Conservation (phyloP, 2,797 vertebrate species). For the Sebastes alutus region DNA sequence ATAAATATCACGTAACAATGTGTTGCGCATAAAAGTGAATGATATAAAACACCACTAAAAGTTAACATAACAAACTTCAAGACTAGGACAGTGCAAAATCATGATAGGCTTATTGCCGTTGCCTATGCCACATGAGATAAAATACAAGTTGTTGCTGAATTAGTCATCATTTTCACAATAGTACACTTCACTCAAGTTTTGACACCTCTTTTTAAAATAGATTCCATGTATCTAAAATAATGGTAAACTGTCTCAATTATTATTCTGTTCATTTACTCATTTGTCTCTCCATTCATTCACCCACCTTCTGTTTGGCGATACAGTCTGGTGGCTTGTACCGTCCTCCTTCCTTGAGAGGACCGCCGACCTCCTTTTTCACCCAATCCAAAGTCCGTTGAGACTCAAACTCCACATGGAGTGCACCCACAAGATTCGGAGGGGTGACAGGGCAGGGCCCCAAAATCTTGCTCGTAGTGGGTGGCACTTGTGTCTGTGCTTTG, state of each 20-base stretch:
- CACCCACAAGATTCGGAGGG: slow-evolving; percentile 55
- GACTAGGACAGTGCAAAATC: no score
- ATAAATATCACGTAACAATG: neutral
- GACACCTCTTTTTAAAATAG: neutral
- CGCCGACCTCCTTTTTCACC: neutral
- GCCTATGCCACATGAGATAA: no score
- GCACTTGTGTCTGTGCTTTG: accelerated
- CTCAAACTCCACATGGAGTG: slow-evolving; percentile 51
- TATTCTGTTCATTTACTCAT: neutral
- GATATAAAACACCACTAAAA: neutral
- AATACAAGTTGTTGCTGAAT: neutral
- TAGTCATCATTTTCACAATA: neutral
- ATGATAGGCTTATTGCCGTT: no score
- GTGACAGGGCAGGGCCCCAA: slow-evolving; percentile 50
- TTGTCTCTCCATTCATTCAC: neutral
- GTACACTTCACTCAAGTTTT: neutral
- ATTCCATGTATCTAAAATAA: neutral
- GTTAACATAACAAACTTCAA: neutral
- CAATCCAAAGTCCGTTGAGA: slow-evolving; percentile 17
- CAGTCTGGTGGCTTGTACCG: slow-evolving; percentile 59
- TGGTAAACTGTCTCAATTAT: neutral
- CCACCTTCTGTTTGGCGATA: slow-evolving; percentile 64
- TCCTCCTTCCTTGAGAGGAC: slow-evolving; percentile 48
- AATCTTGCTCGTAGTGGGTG: accelerated
- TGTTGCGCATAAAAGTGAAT: neutral